Evolutionary conservation across 37 sponge, comb jelly and placozoan genomes (phyloP), one percentile per base, ranked within the genome.

Genomic region (Halichondria panicea): DNA sequence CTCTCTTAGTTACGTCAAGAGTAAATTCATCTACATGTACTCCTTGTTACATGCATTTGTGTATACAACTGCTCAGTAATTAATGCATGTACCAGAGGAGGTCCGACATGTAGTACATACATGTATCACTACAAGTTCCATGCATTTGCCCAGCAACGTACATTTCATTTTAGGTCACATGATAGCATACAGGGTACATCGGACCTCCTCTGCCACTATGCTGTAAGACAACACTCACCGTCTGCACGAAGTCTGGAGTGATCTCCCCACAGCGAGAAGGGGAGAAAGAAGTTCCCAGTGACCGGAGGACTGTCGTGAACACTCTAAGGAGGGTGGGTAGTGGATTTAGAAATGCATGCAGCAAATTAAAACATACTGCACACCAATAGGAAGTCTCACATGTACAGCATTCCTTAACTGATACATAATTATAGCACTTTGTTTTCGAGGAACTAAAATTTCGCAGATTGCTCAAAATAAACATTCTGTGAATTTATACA

Each of bases 241-340:
- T 61, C 13, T 84, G 50, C 28, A 85, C 77, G 45, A 81, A 84
- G 28, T 15, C 68, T 46, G 77, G 73, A 4, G 82, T 77, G 57
- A 90, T 76, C 9, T 66, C 72, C 0, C 72, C 69, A 4, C 59
- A 71, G 1, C 86, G 56, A 8, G 91, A 80, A 0, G 91, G 91
- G 12, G 86, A 90, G 82, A 90, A 85, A 22, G 76, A 37, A 15
- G 66, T 78, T 6, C 86, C 85, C 30, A 90, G 66, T 0, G 84
- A 81, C 35, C 31, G 64, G 54, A 90, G 65, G 6, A 90, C 91
- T 48, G 91, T 90, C 22, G 91, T 90, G 82, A 85, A 90, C 61
- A 85, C 91, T 66, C 86, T 86, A 42, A 0, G 43, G 21, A 41
- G 28, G 12, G 12, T 55, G 28, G 4, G 39, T 22, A n/a, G n/a